phyloP scores from a whole-genome alignment of 2,888 invertebrate species.

The Pristionchus mayeri region DNA sequence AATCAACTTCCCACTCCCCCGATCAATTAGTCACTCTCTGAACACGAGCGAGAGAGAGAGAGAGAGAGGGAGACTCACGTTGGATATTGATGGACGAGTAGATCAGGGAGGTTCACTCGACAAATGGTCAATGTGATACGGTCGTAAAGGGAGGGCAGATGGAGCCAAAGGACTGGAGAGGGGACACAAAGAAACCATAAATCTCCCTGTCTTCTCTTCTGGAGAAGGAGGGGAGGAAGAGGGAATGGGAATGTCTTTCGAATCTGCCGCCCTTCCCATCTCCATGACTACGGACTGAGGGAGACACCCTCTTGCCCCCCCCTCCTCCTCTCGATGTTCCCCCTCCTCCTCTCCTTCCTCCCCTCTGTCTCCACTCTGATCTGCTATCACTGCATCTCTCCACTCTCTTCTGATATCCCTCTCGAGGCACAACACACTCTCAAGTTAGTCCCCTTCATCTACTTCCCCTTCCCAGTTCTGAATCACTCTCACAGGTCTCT shows the following conservation, averaged over 20 bases:
- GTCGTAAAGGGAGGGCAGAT: constrained; percentile 1
- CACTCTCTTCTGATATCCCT: constrained; percentile 38
- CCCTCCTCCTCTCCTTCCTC: constrained; percentile 4
- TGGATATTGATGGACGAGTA: background rate
- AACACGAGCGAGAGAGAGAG: background rate
- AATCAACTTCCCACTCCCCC: constrained; percentile 32
- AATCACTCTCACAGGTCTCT: constrained; percentile 14
- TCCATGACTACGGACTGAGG: background rate
- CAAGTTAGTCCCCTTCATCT: background rate
- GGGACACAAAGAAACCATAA: constrained; percentile 31
- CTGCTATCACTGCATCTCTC: constrained; percentile 47
- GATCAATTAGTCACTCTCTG: background rate
- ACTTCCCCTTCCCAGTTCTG: too few species aligned
- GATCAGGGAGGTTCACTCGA: background rate
- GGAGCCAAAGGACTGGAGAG: background rate
- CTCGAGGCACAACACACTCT: constrained; percentile 12
- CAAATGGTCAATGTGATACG: background rate
- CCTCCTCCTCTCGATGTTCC: background rate
- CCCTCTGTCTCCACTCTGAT: constrained; percentile 15
- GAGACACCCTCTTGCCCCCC: background rate
- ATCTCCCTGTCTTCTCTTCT: background rate
- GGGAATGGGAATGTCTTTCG: constrained; percentile 24
- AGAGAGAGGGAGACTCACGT: background rate
- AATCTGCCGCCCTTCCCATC: background rate
- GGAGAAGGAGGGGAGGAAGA: constrained; percentile 36